Evolutionary conservation across 2,888 invertebrate genomes (phyloP).

Genomic region (Gastrophysa polygoni): DNA sequence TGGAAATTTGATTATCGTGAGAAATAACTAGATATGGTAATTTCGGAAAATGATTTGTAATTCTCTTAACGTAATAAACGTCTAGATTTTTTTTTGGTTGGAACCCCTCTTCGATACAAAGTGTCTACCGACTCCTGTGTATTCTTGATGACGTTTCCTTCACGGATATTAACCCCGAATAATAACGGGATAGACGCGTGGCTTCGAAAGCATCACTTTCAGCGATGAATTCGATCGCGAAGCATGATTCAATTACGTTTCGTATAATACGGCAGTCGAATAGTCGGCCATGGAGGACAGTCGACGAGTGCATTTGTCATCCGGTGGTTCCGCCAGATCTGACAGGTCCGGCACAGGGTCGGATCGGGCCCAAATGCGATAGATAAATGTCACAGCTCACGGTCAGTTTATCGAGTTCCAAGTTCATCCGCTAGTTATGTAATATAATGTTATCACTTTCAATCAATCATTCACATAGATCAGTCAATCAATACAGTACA

Average conservation of each 20-base stretch:
- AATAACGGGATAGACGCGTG: constrained; percentile 44
- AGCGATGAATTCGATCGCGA: constrained; percentile 55
- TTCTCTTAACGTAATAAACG: no score
- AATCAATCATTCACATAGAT: no score
- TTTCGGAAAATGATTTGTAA: no score
- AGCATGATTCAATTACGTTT: constrained; percentile 58
- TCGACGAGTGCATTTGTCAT: constrained; percentile 59
- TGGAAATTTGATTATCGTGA: no score
- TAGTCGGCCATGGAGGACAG: constrained; percentile 45
- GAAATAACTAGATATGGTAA: no score
- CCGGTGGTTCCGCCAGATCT: constrained; percentile 58
- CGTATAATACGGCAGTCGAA: constrained; percentile 59
- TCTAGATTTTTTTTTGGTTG: no score
- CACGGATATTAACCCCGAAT: constrained; percentile 47
- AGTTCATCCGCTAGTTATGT: no score
- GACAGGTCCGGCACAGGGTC: constrained; percentile 48
- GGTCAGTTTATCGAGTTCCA: no score
- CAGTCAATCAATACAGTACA: no score
- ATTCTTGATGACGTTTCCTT: constrained; percentile 30
- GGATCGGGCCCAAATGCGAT: constrained; percentile 7
- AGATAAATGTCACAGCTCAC: no score
- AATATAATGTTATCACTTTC: no score
- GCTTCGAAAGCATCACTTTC: constrained; percentile 54
- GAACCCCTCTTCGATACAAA: constrained; percentile 20
- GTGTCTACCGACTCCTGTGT: neutral